These are phyloP conservation scores for Corticium candelabrum DNA, from an alignment of 37 sponge, comb jelly and placozoan genomes.

Conservation along the genomic window DNA sequence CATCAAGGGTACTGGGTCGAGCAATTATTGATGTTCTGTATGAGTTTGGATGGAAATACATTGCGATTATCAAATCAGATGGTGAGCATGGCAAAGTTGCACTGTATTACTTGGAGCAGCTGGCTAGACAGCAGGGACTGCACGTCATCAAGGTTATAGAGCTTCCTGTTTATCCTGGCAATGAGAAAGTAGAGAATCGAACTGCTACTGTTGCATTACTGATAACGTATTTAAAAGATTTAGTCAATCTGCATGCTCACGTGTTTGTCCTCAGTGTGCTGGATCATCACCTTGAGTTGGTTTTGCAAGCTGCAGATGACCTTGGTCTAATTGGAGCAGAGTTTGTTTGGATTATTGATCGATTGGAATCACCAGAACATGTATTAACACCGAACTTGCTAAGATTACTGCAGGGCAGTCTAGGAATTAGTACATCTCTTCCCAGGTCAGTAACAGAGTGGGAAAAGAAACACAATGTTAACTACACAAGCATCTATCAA, in stretches of 20 bases:
- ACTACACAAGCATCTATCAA: neutral
- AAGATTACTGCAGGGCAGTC: neutral
- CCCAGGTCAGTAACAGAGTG: neutral
- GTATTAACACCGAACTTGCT: neutral
- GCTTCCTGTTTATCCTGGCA: neutral
- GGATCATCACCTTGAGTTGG: neutral
- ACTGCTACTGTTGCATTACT: neutral
- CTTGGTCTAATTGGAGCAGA: neutral
- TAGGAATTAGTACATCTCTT: neutral
- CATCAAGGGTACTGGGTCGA: too few relatives aligned
- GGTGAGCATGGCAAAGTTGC: neutral
- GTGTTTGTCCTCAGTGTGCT: neutral
- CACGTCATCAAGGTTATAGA: neutral
- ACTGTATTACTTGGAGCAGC: neutral
- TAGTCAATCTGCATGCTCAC: neutral
- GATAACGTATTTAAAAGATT: neutral
- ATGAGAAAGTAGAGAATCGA: too few relatives aligned
- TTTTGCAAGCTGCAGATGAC: neutral
- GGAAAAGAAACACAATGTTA: neutral
- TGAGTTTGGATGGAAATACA: neutral
- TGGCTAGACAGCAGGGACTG: neutral
- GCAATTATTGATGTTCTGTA: neutral
- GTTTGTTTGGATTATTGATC: neutral
- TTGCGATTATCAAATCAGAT: neutral
- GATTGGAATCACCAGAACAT: neutral